phyloP scores from a whole-genome alignment of 2,797 vertebrate species.

The Mus caroli region DNA sequence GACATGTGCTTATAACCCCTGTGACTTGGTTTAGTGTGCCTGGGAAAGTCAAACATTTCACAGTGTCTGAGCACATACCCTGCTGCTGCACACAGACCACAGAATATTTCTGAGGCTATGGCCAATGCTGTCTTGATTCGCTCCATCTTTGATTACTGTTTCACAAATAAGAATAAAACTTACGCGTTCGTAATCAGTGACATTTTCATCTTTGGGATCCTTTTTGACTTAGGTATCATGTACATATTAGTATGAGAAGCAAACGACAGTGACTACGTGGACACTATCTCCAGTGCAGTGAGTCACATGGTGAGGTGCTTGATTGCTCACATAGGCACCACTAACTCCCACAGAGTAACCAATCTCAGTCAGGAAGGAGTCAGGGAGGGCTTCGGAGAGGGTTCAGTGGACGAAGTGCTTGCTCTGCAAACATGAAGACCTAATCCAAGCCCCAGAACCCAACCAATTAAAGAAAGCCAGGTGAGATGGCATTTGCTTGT shows the following conservation, averaged over 20 bases:
- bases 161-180: neutral
- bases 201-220: neutral
- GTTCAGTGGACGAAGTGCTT: neutral
- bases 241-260: neutral
- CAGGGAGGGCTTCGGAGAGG: neutral
- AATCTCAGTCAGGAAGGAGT: neutral
- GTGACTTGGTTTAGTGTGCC: neutral
- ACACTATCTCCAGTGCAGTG: neutral
- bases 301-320: rapidly evolving
- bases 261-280: neutral
- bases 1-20: too few relatives aligned
- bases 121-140: neutral
- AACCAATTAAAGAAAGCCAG: neutral
- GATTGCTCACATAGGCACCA: rapidly evolving
- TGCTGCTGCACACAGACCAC: neutral
- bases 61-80: neutral
- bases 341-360: neutral
- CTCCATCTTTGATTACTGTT: neutral
- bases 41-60: neutral
- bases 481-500: neutral
- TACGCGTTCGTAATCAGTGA: neutral
- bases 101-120: neutral
- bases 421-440: neutral
- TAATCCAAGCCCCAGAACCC: neutral
- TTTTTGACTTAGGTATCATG: neutral